Percentiles rank a stretch among this genome's conserved stretches.
Evolutionary conservation across 1,140 invertebrate genomes (phyloP).

Genomic region (Pseudomyrmex gracilis): DNA sequence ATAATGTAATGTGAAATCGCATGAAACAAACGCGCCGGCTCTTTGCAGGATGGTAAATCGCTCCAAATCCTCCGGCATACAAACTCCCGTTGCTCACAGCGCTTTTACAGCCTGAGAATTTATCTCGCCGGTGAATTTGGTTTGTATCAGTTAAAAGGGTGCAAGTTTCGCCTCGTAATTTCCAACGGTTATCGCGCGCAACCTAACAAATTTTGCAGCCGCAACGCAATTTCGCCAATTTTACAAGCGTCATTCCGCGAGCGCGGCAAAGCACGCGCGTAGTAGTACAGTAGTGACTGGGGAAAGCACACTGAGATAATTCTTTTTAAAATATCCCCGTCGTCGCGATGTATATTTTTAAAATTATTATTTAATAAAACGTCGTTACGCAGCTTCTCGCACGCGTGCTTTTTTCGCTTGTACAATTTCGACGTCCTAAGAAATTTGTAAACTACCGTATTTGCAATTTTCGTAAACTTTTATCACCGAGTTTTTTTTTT

Average conservation of each 20-base stretch:
- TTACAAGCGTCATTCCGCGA: conserved; percentile 33
- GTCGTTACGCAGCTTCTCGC: not conserved
- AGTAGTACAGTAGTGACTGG: not conserved
- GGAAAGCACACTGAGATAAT: not conserved
- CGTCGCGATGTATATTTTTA: not conserved
- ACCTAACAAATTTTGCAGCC: conserved; percentile 65
- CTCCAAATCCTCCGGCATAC: conserved; percentile 42
- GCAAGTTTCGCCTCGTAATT: conserved; percentile 65
- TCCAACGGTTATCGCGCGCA: conserved; percentile 61
- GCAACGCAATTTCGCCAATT: conserved; percentile 51
- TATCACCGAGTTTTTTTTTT: no score
- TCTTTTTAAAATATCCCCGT: not conserved
- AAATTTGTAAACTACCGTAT: no score
- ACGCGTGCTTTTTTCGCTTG: no score
- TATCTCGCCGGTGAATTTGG: conserved; percentile 51
- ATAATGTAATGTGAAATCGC: conserved; percentile 57
- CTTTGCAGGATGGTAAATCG: conserved; percentile 43
- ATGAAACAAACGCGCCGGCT: conserved; percentile 45
- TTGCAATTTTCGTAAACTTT: no score
- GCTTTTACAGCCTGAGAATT: conserved; percentile 49
- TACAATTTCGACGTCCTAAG: no score
- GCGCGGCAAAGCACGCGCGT: conserved; percentile 3
- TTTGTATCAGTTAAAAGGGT: conserved; percentile 57
- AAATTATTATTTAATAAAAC: not conserved
- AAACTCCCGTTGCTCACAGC: conserved; percentile 41